Evolutionary conservation across 1,140 invertebrate genomes (phyloP).

Genomic region (Dryas iulia): DNA sequence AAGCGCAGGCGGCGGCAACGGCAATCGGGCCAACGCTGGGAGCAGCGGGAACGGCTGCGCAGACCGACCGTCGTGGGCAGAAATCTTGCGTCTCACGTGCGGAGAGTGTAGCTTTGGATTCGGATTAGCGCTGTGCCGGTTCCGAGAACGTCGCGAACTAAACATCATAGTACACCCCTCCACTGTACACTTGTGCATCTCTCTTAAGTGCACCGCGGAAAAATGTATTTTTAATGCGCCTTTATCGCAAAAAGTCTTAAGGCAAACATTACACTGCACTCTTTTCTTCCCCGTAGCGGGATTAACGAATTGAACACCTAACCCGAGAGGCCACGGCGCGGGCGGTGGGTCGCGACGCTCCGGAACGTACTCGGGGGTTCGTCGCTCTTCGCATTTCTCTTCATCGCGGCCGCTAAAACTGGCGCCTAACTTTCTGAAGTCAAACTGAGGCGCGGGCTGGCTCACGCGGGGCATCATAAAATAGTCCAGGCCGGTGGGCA

Average conservation of each 20-base stretch:
- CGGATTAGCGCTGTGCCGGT: conserved; percentile 95
- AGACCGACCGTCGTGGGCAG: conserved; percentile 94
- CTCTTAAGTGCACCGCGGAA: conserved; percentile 93
- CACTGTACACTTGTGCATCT: conserved; percentile 90
- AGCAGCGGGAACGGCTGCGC: conserved; percentile 90
- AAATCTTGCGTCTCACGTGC: conserved; percentile 94
- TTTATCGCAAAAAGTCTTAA: conserved; percentile 99
- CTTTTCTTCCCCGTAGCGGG: conserved; percentile 96
- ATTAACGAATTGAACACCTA: conserved; percentile 94
- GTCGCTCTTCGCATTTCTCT: conserved; percentile 62
- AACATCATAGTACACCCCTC: conserved; percentile 91
- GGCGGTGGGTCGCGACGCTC: conserved; percentile 67
- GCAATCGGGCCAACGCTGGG: conserved; percentile 81
- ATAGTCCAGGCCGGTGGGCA: conserved; percentile 75
- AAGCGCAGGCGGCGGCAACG: conserved; percentile 62
- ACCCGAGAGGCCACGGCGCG: conserved; percentile 86
- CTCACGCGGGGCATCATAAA: conserved; percentile 76
- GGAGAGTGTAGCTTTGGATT: conserved; percentile 99
- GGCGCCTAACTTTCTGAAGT: conserved; percentile 78
- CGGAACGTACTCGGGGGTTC: conserved; percentile 59
- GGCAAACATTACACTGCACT: conserved; percentile 98
- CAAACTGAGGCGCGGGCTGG: conserved; percentile 72
- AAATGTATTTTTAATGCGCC: conserved; percentile 99
- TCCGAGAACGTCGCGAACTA: conserved; percentile 87
- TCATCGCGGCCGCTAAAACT: conserved; percentile 74